Conservation (phyloP, 2,888 invertebrate genomes). For the Nebria salina region DNA sequence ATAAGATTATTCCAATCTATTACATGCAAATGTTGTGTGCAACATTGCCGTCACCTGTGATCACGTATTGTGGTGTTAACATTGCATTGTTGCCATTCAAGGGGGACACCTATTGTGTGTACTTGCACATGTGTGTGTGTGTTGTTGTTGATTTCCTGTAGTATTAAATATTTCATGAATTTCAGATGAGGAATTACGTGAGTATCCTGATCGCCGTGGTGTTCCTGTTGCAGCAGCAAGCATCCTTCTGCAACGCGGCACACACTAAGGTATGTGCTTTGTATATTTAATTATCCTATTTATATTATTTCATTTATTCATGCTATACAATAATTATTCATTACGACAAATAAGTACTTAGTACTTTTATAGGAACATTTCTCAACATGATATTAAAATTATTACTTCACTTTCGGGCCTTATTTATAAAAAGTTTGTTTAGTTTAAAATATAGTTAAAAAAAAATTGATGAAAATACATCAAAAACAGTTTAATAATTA, state of each 20-base stretch:
- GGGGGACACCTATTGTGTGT: not conserved
- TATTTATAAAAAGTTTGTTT: too few relatives aligned
- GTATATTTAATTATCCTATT: not conserved
- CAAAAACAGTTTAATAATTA: too few relatives aligned
- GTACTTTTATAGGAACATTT: too few relatives aligned
- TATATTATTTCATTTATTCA: too few relatives aligned
- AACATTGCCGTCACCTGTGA: not conserved
- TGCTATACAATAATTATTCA: too few relatives aligned
- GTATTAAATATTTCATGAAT: not conserved
- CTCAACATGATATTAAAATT: too few relatives aligned
- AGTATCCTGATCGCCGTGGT: not conserved
- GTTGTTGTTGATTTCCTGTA: not conserved
- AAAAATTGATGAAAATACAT: too few relatives aligned
- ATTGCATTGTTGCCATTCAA: not conserved
- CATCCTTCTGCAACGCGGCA: not conserved
- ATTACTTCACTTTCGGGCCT: too few relatives aligned
- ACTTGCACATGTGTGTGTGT: not conserved
- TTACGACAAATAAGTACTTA: too few relatives aligned
- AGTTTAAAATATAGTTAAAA: too few relatives aligned
- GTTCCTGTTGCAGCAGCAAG: not conserved
- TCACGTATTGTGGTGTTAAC: not conserved
- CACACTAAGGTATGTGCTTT: not conserved
- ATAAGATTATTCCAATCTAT: slow-evolving; percentile 26
- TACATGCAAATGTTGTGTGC: slow-evolving; percentile 20
- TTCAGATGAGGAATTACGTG: not conserved